Evolutionary conservation across 2,888 invertebrate species (phyloP), one percentile per base, ranked within the genome.

Genomic region (Aspidiotus rigidus): DNA sequence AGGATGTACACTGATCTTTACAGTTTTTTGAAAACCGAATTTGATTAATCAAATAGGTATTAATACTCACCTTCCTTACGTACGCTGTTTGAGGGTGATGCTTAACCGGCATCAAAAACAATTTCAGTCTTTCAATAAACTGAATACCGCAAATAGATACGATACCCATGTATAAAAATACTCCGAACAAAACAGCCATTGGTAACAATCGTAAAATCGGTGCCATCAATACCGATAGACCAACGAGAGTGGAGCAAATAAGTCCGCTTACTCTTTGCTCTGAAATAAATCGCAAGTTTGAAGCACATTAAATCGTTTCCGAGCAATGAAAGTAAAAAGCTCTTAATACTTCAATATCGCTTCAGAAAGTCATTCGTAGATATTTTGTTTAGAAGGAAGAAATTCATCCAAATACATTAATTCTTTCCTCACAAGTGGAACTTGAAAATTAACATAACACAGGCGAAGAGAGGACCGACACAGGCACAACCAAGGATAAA

Each of bases 101-200:
- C 79, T 97, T 97, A 9, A 90, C 90, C 0, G 97, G 97, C 86
- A 94, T 93, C 77, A 97, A 87, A 74, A 95, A 85, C 62, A 98
- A 82, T 74, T 90, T 85, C 73, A 90, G 81, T 70, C 98, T 83
- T 75, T 96, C 93, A 79, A 95, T 92, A 77, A 98, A 85, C 79
- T 97, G 95, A 28, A 97, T 93, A 71, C 95, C 95, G 75, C 88
- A 89, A 74, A 94, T 89, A 7, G 95, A 93, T 0, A 95, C 93
- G 72, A 96, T 86, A 69, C 98, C 98, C 93, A 93, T 93, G 80
- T 94, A 95, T 16, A 98, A 85, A 81, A 99, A 98, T 41, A 98
- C 93, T 28, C 98, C 98, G 77, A 97, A 93, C 28, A 99, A 83
- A 66, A 96, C 94, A n/a, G 97, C 87, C 85, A 96, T 90, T 0